Evolutionary conservation across 2,888 invertebrate species (phyloP), one percentile per base, ranked within the genome.

Genomic region (Drosophila nigricruria): DNA sequence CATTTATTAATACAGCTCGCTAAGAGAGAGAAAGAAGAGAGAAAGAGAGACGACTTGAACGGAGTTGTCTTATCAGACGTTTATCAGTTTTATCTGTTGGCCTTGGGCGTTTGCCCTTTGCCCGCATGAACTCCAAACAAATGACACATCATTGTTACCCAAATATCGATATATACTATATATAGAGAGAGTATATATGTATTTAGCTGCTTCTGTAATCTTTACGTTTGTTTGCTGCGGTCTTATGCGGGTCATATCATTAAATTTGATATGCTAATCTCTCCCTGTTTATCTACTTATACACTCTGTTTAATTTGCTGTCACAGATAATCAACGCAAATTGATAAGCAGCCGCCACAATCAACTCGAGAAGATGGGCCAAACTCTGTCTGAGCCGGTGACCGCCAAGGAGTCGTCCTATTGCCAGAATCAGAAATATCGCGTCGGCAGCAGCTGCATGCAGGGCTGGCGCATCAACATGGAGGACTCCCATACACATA

Each of bases 401-500:
- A 99, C 99, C 32, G 95, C 96, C 77, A 97, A 97, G 93, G 96
- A 97, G 91, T 96, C 97, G 0, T 94, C 96, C 12, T 96, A 96
- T 92, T 96, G 97, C 88, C 95, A 96, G 92, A 96, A 97, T 92
- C 93, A 94, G 32, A 93, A 94, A 6, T 95, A 93, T 89, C 92
- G 94, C 8, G 93, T 99, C 6, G 99, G 98, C n/a, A 97, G 98
- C 1, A 98, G 98, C 23, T 98, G 97, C 91, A 99, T 99, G 99
- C 99, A 99, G 93, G 99, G 99, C 92, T 99, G 99, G 99, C 94
- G 99, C 74, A 96, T 98, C 65, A 97, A 97, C 80, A 99, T 99
- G 99, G 99, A 99, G 94, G 99, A 99, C 93, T 97, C 98, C 0
- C 99, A 99, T 92, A 98, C 98, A 54, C 98, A 99, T 90, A 96